phyloP scores from a whole-genome alignment of 2,797 vertebrate species.

The Octomys mimax region DNA sequence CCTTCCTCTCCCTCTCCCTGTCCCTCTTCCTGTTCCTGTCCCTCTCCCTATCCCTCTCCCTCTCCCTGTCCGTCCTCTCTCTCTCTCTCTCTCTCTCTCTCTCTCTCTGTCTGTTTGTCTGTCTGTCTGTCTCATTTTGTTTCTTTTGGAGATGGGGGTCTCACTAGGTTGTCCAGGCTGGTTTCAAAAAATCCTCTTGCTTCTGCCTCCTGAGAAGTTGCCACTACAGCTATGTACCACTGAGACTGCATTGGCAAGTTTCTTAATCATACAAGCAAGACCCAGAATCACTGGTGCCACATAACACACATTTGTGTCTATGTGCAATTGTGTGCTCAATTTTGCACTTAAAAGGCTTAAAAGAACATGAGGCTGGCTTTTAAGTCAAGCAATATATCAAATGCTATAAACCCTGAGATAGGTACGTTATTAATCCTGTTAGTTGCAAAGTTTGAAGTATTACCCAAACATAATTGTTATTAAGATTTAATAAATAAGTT shows the following conservation, averaged over 20 bases:
- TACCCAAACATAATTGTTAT: not conserved
- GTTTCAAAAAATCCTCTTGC: not conserved
- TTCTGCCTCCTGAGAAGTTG: not conserved
- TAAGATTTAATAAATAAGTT: not conserved
- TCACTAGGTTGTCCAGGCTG: not conserved
- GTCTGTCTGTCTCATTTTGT: too few relatives aligned
- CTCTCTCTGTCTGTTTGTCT: not conserved
- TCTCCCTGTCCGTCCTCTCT: too few relatives aligned
- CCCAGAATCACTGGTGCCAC: not conserved
- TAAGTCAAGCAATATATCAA: conserved; percentile 45
- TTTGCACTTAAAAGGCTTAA: conserved; percentile 28
- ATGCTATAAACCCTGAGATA: not conserved
- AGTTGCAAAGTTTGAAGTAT: not conserved
- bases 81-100: not conserved
- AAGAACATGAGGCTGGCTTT: conserved; percentile 2
- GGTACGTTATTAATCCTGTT: not conserved
- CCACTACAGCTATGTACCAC: not conserved
- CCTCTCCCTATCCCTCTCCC: too few relatives aligned
- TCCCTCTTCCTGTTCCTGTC: too few relatives aligned
- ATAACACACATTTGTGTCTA: not conserved
- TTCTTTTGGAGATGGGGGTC: not conserved
- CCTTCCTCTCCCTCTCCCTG: not conserved
- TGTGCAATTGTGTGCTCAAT: not conserved
- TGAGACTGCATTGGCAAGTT: not conserved
- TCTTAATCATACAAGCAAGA: not conserved